These are phyloP conservation scores for Paratrypauchen microcephalus DNA, from an alignment of 2,797 vertebrate genomes.

Conservation along the genomic window DNA sequence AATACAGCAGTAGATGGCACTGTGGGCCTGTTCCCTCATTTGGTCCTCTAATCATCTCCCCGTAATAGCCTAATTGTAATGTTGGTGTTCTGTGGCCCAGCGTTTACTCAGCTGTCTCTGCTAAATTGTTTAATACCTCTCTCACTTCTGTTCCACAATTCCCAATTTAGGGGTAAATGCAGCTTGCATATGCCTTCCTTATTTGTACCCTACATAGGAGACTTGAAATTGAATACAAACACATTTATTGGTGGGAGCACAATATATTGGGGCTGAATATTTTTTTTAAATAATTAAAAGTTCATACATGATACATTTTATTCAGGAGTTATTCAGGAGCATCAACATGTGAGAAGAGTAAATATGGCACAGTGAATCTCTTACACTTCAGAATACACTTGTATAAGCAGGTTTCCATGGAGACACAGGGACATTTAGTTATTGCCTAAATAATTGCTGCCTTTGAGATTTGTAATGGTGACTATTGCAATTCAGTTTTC, in stretches of 20 bases:
- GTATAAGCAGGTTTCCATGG: not conserved
- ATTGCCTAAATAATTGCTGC: not conserved
- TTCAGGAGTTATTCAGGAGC: no score
- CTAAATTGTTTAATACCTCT: not conserved
- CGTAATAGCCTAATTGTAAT: constrained; percentile 16
- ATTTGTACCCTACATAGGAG: no score
- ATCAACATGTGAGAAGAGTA: not conserved
- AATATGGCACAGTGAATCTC: not conserved
- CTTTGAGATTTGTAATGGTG: not conserved
- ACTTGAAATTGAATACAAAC: not conserved
- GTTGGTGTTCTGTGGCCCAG: not conserved
- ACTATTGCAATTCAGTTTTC: not conserved
- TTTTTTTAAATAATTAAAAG: not conserved
- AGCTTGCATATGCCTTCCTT: no score
- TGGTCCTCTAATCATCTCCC: constrained; percentile 1
- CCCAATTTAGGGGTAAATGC: no score
- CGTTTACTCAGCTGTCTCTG: not conserved
- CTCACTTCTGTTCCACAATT: not conserved
- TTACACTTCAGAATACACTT: not conserved
- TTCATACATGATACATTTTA: not conserved
- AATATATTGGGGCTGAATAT: not conserved
- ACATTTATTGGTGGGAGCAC: not conserved
- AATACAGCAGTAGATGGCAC: constrained; percentile 59
- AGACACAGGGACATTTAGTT: not conserved
- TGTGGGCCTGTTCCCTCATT: constrained; percentile 32